Conservation (phyloP, 37 sponge, comb jelly and placozoan species). For the Axinella damicornis region DNA sequence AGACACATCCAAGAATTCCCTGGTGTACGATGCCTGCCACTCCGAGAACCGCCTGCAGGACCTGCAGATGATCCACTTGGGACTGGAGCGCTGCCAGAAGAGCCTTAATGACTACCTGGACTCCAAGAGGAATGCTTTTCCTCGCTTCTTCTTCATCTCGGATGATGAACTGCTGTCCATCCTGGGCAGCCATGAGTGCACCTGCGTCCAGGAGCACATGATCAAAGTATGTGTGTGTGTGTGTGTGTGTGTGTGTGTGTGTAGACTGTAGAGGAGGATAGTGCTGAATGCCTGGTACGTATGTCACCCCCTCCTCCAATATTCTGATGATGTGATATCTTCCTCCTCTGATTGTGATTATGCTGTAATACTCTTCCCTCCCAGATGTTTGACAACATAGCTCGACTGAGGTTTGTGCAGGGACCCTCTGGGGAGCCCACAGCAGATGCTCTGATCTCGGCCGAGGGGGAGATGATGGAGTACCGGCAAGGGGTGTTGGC, state of each 20-base stretch:
- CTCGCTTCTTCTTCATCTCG: conserved; percentile 99
- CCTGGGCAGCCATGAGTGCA: conserved; percentile 94
- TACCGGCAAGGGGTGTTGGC: conserved; percentile 82
- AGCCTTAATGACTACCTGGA: conserved; percentile 99
- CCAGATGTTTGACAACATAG: conserved; percentile 99
- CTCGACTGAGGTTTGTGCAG: conserved; percentile 81
- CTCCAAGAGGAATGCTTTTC: conserved; percentile 99
- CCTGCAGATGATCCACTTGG: conserved; percentile 86
- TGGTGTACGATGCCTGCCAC: conserved; percentile 93
- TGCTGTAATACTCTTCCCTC: too few species aligned
- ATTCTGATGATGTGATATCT: too few species aligned
- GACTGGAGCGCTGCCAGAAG: conserved; percentile 97
- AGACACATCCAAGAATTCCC: conserved; percentile 94
- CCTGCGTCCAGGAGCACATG: conserved; percentile 99
- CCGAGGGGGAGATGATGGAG: conserved; percentile 98
- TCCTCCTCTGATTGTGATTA: too few species aligned
- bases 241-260: too few species aligned
- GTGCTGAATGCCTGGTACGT: too few species aligned
- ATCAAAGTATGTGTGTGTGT: conserved; percentile 77
- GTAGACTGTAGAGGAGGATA: too few species aligned
- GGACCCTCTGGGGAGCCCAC: conserved; percentile 80
- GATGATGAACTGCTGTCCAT: conserved; percentile 99
- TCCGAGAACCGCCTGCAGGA: conserved; percentile 89
- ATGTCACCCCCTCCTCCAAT: too few species aligned
- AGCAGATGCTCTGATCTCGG: conserved; percentile 94